Evolutionary conservation across 2,888 invertebrate species (phyloP), one percentile per base, ranked within the genome.

Genomic region (Campoletis raptor): DNA sequence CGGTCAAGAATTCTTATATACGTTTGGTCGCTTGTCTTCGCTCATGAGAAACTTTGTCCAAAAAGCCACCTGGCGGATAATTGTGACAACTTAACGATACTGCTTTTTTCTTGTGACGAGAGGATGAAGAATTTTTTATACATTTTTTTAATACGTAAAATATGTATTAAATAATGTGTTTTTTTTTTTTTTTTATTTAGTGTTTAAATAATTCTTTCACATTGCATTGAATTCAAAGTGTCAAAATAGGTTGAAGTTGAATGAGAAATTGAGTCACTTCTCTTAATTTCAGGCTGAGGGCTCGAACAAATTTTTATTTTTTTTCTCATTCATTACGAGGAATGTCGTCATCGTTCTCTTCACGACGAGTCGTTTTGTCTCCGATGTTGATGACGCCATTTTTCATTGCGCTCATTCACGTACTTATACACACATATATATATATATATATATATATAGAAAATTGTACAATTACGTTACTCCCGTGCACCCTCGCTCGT

Each of bases 401-500:
- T 61, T 85, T 81, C 76, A 85, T 80, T 80, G 76, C 76, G 84
- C 80, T 84, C 80, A 70, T 85, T 80, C 80, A 76, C 74, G 74
- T 81, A 42, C 37, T 4, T 66, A 37, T 45, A 52, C 15, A 37
- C 36, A 24, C 37, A 37, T 73, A 40, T 48, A 18, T 52, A n/a
- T 37, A 52, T 21, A 37, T 48, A 24, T 57, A 37, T 73, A 40
- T 48, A 18, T 52, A n/a, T 37, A 52, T 54, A 54, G 36, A 52
- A 42, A 8, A 48, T 77, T 30, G 21, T 37, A 77, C 77, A 72
- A 82, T 82, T 78, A 61, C 61, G 66, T 61, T 77, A 66, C 69
- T 69, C 74, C 40, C 72, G 57, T 67, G 80, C 57, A 80, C 48
- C 73, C 74, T 73, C 73, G 66, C 72, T 52, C 36, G 48, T n/a